phyloP scores from a whole-genome alignment of 2,797 vertebrate species.

The Chromobotia macracanthus region DNA sequence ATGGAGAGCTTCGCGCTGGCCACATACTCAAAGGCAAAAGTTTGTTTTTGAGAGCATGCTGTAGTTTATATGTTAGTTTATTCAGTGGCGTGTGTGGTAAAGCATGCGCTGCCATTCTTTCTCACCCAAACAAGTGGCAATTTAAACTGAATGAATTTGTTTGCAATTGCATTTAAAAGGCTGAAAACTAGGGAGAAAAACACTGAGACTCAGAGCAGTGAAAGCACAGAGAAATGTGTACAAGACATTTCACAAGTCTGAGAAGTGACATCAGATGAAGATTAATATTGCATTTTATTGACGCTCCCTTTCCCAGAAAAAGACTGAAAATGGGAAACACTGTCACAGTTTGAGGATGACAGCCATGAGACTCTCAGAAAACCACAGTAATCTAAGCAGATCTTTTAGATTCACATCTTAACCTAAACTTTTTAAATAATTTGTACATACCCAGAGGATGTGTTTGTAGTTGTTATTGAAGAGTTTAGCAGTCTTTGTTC shows the following conservation, averaged over 20 bases:
- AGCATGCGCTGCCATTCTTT: slow-evolving; percentile 15
- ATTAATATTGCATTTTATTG: slow-evolving; percentile 41
- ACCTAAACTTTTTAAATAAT: not conserved
- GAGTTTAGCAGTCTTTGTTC: not conserved
- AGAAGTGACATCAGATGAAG: slow-evolving; percentile 43
- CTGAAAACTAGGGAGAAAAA: slow-evolving; percentile 58
- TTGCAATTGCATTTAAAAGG: slow-evolving; percentile 63
- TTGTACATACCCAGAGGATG: not conserved
- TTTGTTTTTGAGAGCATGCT: slow-evolving; percentile 26
- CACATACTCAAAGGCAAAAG: slow-evolving; percentile 7
- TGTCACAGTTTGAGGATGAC: slow-evolving; percentile 3
- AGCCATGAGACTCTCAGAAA: not conserved
- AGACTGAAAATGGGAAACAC: slow-evolving; percentile 22
- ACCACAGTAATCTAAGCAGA: slow-evolving; percentile 6
- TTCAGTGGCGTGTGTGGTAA: slow-evolving; percentile 16
- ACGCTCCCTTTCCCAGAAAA: slow-evolving; percentile 51
- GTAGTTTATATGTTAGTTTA: slow-evolving; percentile 42
- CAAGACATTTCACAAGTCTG: slow-evolving; percentile 42
- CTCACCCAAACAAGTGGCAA: slow-evolving; percentile 31
- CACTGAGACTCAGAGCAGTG: slow-evolving; percentile 60
- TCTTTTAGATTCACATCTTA: not conserved
- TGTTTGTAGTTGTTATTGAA: not conserved
- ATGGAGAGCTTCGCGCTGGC: not conserved
- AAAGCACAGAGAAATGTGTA: slow-evolving; percentile 61
- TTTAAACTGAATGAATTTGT: slow-evolving; percentile 45